These are phyloP conservation scores for Orthonyx spaldingii DNA, from an alignment of 2,113 vertebrate species.

Conservation along the genomic window DNA sequence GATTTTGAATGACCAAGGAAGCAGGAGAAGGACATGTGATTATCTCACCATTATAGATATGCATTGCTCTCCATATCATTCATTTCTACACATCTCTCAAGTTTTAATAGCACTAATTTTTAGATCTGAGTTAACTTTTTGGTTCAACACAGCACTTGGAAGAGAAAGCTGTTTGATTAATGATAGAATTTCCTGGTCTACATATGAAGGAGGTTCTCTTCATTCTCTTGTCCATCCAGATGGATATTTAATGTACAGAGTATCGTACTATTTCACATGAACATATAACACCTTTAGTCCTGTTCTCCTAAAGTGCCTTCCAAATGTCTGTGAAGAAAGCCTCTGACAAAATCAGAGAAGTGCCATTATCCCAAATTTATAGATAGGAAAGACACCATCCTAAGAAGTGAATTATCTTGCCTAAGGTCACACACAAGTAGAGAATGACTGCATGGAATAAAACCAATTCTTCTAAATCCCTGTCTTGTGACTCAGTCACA, in stretches of 20 bases:
- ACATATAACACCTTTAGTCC: background rate
- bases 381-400: background rate
- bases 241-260: background rate
- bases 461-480: constrained; percentile 5
- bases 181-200: background rate
- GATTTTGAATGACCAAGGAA: background rate
- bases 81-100: background rate
- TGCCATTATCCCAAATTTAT: background rate
- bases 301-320: background rate
- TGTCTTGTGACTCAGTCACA: constrained; percentile 9
- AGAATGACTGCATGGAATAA: background rate
- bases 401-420: background rate
- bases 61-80: background rate
- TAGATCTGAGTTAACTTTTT: background rate
- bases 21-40: background rate
- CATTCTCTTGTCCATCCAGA: background rate
- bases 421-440: background rate
- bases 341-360: background rate
- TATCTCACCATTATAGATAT: background rate
- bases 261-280: background rate
- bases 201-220: background rate
- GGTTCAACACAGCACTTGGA: background rate
- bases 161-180: background rate
- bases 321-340: background rate
- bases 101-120: background rate